Evolutionary conservation across 35 echinoderm and acorn worm species (phyloP), one percentile per base, ranked within the genome.

Genomic region (Ophioderma brevispina): DNA sequence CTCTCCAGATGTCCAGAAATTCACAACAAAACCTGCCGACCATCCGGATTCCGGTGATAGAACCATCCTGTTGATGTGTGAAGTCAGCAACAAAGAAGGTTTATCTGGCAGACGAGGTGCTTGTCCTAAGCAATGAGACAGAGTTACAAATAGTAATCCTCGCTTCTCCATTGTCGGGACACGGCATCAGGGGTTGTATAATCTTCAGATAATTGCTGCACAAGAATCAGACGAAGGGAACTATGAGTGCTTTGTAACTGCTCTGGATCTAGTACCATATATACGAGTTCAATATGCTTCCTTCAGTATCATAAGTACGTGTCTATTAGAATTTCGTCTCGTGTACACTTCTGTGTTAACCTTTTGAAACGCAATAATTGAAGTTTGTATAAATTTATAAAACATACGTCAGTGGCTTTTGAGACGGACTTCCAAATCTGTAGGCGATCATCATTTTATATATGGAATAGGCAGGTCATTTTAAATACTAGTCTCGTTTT

Each of bases 181-280:
- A 28, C 25, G 75, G 10, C 35, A 76, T 25, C 42, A 63, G 36
- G 96, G 96, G 0, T 88, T 87, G 70, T 98, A 92, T 36, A 98
- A 98, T 89, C 90, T 98, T 1, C 90, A 89, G 56, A 95, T 98
- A 18, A 43, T 98, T 11, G 55, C 55, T 0, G 70, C 94, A 17
- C 37, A 94, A 46, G 88, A 92, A 28, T 28, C 76, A 13, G 96
- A 98, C 41, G 86, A 84, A 37, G 96, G 86, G 14, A 50, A 55
- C 0, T 98, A 94, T 78, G 43, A 86, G n/a, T 98, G 96, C 37
- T 28, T 80, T 21, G 92, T 94, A 3, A 92, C 93, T 19, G 96
- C 96, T 11, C 38, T 82, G 4, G 93, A 87, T 0, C 75, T 64
- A 39, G 89, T 89, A 35, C 0, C 25, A 6, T 78, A 35, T n/a